These are phyloP conservation scores for Hybos culiciformis DNA, from an alignment of 2,888 invertebrate genomes.

Conservation along the genomic window DNA sequence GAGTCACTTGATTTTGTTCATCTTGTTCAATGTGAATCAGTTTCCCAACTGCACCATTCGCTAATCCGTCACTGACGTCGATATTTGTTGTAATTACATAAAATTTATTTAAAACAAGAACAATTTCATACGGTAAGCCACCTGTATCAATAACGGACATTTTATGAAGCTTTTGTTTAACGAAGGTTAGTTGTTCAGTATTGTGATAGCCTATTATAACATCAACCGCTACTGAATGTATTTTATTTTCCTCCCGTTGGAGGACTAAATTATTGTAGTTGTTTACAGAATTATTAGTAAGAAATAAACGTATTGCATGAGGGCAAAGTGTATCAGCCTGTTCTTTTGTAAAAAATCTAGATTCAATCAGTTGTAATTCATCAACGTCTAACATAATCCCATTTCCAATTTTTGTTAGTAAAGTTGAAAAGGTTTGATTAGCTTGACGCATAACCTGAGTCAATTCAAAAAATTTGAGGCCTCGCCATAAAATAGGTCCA, in stretches of 20 bases:
- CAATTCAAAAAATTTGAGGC: conserved; percentile 21
- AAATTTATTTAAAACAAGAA: conserved; percentile 11
- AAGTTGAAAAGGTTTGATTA: conserved; percentile 18
- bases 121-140: conserved; percentile 20
- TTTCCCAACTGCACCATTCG: conserved; percentile 21
- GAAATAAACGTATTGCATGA: conserved; percentile 16
- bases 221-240: conserved; percentile 11
- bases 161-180: conserved; percentile 14
- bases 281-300: conserved; percentile 12
- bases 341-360: conserved; percentile 16
- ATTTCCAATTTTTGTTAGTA: conserved; percentile 20
- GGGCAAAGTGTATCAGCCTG: conserved; percentile 15
- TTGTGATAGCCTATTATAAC: conserved; percentile 7
- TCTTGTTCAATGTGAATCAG: conserved; percentile 18
- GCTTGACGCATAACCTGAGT: conserved; percentile 24
- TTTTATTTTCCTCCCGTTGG: conserved; percentile 9
- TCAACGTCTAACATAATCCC: conserved; percentile 14
- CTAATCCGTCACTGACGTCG: conserved; percentile 23
- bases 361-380: conserved; percentile 13
- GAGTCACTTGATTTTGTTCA: conserved; percentile 7
- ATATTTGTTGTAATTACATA: conserved; percentile 24
- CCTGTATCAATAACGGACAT: conserved; percentile 19
- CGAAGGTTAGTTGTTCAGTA: conserved; percentile 9
- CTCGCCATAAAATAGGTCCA: conserved; percentile 20
- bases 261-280: conserved; percentile 11